Conservation (phyloP, 2,797 vertebrate genomes). For the Dendrocincla fuliginosa region DNA sequence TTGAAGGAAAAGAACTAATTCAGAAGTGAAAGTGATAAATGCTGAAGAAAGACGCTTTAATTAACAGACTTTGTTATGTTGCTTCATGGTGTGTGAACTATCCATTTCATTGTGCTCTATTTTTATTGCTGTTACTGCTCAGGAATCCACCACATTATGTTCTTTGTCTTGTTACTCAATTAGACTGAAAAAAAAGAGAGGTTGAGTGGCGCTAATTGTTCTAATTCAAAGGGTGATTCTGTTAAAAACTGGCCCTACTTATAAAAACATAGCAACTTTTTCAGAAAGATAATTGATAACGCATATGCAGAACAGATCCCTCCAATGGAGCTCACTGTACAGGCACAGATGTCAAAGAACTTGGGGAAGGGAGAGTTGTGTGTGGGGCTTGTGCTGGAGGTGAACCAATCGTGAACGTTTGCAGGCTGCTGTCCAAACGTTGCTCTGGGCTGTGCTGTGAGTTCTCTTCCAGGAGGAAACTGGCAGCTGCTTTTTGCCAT, state of each 20-base stretch:
- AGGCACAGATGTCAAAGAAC: neutral
- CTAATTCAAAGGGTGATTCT: neutral
- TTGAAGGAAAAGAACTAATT: neutral
- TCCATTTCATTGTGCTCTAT: neutral
- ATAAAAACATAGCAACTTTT: neutral
- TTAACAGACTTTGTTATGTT: neutral
- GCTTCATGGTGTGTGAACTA: neutral
- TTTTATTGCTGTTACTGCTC: neutral
- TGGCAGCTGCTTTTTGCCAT: neutral
- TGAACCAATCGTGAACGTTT: neutral
- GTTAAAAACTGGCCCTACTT: neutral
- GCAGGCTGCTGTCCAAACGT: neutral
- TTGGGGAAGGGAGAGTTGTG: neutral
- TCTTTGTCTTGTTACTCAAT: neutral
- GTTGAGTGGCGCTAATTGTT: neutral
- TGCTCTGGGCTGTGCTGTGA: neutral
- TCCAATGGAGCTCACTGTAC: neutral
- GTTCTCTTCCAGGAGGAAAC: neutral
- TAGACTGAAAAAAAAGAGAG: neutral
- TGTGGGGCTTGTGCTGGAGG: neutral
- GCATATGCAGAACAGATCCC: fast-evolving
- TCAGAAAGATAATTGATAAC: neutral
- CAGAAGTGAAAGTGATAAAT: neutral
- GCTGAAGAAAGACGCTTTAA: neutral
- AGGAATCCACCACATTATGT: neutral